Percentiles rank a stretch among this genome's conserved stretches.
phyloP scores from a whole-genome alignment of 2,888 invertebrate genomes.

The Tholera decimalis region DNA sequence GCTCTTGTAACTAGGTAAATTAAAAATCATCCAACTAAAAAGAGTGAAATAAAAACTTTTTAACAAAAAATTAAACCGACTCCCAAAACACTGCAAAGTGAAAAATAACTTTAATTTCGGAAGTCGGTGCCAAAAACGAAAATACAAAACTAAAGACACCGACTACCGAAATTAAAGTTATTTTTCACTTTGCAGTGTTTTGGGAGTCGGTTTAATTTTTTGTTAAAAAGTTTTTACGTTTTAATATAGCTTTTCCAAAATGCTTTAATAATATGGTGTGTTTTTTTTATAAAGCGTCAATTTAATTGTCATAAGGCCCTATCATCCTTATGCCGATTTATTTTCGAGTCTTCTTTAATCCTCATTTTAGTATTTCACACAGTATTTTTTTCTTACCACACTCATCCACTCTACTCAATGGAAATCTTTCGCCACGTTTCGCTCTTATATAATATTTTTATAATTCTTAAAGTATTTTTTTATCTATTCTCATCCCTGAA shows the following conservation, averaged over 20 bases:
- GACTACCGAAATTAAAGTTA: too few species aligned
- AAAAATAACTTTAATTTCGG: too few species aligned
- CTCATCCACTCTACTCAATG: not conserved
- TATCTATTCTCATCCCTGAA: slow-evolving; percentile 31
- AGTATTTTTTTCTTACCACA: not conserved
- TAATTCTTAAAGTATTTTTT: not conserved
- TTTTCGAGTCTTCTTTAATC: not conserved
- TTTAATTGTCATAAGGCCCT: not conserved
- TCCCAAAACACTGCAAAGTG: too few species aligned
- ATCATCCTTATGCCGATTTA: not conserved
- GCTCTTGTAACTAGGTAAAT: too few species aligned
- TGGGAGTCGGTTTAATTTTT: too few species aligned
- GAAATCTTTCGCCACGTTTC: not conserved
- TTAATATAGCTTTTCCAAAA: not conserved
- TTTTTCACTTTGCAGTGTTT: too few species aligned
- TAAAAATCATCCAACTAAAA: too few species aligned
- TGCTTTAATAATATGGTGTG: not conserved
- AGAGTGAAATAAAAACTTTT: too few species aligned
- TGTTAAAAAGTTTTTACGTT: too few species aligned
- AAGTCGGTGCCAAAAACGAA: too few species aligned
- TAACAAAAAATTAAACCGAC: too few species aligned
- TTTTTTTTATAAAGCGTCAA: not conserved
- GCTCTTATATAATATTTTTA: not conserved
- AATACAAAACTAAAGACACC: too few species aligned
- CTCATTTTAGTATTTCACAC: not conserved